phyloP scores from a whole-genome alignment of 1,140 invertebrate species.

The Rhagoletis zephyria region DNA sequence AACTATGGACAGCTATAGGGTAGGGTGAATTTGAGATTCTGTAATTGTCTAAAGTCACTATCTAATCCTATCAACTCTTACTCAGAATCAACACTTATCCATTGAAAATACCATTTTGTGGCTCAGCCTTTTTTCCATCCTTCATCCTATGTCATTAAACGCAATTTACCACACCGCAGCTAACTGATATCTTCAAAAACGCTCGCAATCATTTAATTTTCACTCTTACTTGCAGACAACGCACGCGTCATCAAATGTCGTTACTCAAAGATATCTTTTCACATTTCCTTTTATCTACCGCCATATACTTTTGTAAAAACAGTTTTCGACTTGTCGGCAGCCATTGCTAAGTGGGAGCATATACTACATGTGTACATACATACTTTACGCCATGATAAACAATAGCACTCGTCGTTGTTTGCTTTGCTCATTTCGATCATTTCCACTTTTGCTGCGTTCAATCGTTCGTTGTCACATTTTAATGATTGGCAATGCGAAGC shows the following conservation, averaged over 20 bases:
- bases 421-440: not conserved
- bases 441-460: constrained; percentile 12
- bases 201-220: not conserved
- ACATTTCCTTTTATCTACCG: not conserved
- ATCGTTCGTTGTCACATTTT: constrained; percentile 44
- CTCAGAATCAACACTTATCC: too few species aligned
- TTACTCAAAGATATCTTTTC: not conserved
- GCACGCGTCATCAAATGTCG: not conserved
- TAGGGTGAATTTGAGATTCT: too few species aligned
- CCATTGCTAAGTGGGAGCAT: not conserved
- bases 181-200: not conserved
- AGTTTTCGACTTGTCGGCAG: not conserved
- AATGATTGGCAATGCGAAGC: constrained; percentile 22
- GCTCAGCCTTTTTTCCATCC: too few species aligned
- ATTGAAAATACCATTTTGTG: too few species aligned
- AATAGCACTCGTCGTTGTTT: constrained; percentile 4
- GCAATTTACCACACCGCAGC: not conserved
- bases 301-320: not conserved
- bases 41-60: too few species aligned
- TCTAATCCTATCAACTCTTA: too few species aligned
- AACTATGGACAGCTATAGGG: too few species aligned
- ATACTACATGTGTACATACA: not conserved
- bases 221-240: not conserved
- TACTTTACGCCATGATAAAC: constrained; percentile 35
- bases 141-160: not conserved